Evolutionary conservation across 2,888 invertebrate genomes (phyloP), one percentile per base, ranked within the genome.

Genomic region (Rotaria socialis): DNA sequence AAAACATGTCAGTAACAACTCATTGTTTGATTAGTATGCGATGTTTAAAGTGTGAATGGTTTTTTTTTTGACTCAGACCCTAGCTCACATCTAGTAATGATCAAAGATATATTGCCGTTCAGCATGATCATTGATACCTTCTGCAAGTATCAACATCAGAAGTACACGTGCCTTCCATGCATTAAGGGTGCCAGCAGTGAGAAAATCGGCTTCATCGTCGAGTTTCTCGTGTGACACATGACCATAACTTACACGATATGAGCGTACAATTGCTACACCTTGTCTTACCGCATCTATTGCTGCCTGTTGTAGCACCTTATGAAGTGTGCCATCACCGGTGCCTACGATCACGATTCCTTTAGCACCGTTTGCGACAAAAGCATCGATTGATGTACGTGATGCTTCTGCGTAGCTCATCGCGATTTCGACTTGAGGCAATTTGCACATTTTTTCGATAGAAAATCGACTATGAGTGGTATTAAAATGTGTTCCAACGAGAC

Each of bases 281-380:
- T 24, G 4, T 24, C 24, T 56, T 1, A 24, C 56, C 24, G 56
- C 56, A 56, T 24, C 24, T 6, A 5, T 8, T 24, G 24, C 56
- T 24, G 24, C 56, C 24, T 56, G 5, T 24, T 56, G 56, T 6
- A 56, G 7, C 11, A 24, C 8, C 0, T 5, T 6, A 24, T 56
- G 56, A 6, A 56, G 22, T 0, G 56, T 56, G 7, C 58, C 58
- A 7, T 58, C n/a, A 4, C 58, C 58, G 7, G n/a, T n/a, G 11
- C 58, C 58, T 8, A n/a, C 58, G 16, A 58, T 58, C 0, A 58
- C 58, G 5, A 58, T 58, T 4, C 58, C 58, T 7, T 58, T 58
- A 3, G 2, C n/a, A 0, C 58, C 58, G 0, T 0, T 3, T 6
- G 7, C 2, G 10, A 58, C 58, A 4, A 10, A 2, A 2, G 58